A percentile compares a stretch with the other conserved stretches of the same genome.
These are phyloP conservation scores for Silurus glanis DNA, from an alignment of 2,113 vertebrate genomes.

Conservation along the genomic window DNA sequence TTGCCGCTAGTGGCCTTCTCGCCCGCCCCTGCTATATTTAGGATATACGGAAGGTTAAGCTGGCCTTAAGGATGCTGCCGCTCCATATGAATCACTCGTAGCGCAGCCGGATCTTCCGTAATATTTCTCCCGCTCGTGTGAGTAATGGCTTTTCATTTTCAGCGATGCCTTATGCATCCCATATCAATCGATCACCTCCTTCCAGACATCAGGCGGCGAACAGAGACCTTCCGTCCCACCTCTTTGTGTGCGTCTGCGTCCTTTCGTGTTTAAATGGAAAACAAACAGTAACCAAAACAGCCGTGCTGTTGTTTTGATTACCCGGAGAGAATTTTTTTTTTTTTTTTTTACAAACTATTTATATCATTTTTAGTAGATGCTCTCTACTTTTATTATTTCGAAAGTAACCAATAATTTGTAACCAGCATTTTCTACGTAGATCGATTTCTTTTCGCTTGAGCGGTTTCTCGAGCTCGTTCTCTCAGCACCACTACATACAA, in stretches of 20 bases:
- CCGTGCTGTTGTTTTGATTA: background rate
- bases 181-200: slow-evolving; percentile 30
- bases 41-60: background rate
- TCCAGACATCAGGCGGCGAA: slow-evolving; percentile 27
- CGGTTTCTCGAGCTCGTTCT: too few species aligned
- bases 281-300: slow-evolving; percentile 29
- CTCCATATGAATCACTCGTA: background rate
- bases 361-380: too few species aligned
- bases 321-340: background rate
- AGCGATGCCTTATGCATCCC: slow-evolving; percentile 28
- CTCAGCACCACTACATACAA: too few species aligned
- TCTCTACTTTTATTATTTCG: too few species aligned
- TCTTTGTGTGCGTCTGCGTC: background rate
- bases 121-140: slow-evolving; percentile 32
- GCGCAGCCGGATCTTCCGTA: background rate
- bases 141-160: slow-evolving; percentile 30
- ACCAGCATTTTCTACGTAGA: too few species aligned
- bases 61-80: background rate
- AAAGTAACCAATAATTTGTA: too few species aligned
- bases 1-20: background rate
- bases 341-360: background rate
- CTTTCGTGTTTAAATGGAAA: slow-evolving; percentile 33
- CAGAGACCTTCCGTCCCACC: slow-evolving; percentile 9
- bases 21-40: background rate
- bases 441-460: too few species aligned